Evolutionary conservation across 2,797 vertebrate genomes (phyloP), one percentile per base, ranked within the genome.

Genomic region (Syngnathus acus): DNA sequence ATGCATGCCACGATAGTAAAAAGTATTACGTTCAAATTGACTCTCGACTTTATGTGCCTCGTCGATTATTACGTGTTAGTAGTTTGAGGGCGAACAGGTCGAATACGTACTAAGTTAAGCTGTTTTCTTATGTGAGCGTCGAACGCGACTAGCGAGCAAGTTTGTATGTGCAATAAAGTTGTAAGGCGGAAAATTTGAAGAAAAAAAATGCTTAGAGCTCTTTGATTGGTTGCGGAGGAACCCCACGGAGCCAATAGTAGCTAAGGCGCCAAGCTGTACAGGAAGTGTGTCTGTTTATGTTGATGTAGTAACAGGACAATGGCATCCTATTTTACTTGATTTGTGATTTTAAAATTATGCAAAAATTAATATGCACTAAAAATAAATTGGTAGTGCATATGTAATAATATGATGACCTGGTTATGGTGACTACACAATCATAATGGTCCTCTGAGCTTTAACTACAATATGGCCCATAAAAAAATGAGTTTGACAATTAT

Each of bases 101-200:
- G 1, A 11, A 6, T 21, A 23, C 1, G 6, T 21, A 6, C 5
- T 23, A 5, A 61, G 13, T 21, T 3, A 14, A 14, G 21, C 3
- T 2, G 23, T 62, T 60, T 60, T 13, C 9, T 13, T 14, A 9
- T 40, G n/a, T 62, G n/a, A 26, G 19, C 40, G 40, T 23, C 40
- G 21, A 61, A 13, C 59, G 21, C n/a, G 21, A 26, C 37, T 62
- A 40, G 3, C 5, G 11, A 23, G 6, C n/a, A 42, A 42, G 19
- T n/a, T 17, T 21, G 39, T 42, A 5, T 62, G 42, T 45, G 26
- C 21, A 62, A 23, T 62, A 62, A 62, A 62, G 40, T 45, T 62
- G 13, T 26, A 1, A 4, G 23, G 1, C 16, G 19, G 9, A 42
- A 43, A 13, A 26, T 3, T 4, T 26, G 11, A 54, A 26, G 4